These are phyloP conservation scores for Philopedon plagiatum DNA, from an alignment of 2,888 invertebrate species.

Conservation along the genomic window DNA sequence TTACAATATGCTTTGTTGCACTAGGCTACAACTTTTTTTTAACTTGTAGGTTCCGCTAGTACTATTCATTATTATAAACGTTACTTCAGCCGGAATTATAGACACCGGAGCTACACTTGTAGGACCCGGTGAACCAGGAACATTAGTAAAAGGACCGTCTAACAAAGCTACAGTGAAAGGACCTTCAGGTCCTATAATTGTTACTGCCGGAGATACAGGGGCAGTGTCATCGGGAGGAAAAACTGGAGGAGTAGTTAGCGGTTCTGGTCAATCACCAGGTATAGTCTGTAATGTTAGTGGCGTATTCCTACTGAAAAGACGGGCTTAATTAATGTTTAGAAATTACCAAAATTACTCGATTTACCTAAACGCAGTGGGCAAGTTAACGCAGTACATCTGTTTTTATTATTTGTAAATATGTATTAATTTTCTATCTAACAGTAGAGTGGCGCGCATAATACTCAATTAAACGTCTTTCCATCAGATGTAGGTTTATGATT, in stretches of 20 bases:
- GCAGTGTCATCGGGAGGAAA: slow-evolving; percentile 24
- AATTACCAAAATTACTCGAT: too few relatives aligned
- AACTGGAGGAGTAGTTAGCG: slow-evolving; percentile 38
- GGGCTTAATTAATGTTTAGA: too few relatives aligned
- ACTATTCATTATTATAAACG: not conserved
- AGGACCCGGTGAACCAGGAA: slow-evolving; percentile 44
- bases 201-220: slow-evolving; percentile 40
- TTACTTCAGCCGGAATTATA: not conserved
- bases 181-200: slow-evolving; percentile 40
- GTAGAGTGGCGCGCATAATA: too few relatives aligned
- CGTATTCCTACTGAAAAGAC: too few relatives aligned
- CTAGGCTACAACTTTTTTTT: too few relatives aligned
- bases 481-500: too few relatives aligned
- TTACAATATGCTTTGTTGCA: too few relatives aligned
- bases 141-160: slow-evolving; percentile 41
- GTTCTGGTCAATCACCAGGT: slow-evolving; percentile 31
- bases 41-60: not conserved
- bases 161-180: slow-evolving; percentile 43
- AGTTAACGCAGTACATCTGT: too few relatives aligned
- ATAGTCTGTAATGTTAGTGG: not conserved
- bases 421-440: too few relatives aligned
- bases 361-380: too few relatives aligned
- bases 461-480: too few relatives aligned
- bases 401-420: too few relatives aligned
- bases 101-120: slow-evolving; percentile 26